Base-by-base conservation (phyloP, 2,113 vertebrate genomes). In the Lycocorax pyrrhopterus region DNA sequence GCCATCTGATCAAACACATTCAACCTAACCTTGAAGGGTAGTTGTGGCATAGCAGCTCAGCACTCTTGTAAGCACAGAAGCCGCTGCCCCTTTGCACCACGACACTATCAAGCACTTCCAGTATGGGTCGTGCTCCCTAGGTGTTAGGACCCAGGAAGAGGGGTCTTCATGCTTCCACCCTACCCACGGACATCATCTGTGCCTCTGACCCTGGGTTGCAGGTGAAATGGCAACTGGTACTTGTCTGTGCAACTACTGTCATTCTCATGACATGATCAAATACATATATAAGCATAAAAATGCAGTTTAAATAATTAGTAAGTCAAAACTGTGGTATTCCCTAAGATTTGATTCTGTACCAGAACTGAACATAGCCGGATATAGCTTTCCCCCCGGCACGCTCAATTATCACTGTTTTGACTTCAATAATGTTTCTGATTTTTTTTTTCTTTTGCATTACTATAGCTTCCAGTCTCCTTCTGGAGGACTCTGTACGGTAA, bases 401-500 rank as follows among this genome's bases (percentile, higher is more conserved):
- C 52, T 84, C 84, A 89, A 69, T 89, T 95, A 85, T 83, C 67
- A 87, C 85, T 73, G 29, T 56, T 93, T 96, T 87, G 74, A 94
- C 44, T 88, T 95, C 37, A 84, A 66, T 37, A 6, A 87, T 41
- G 33, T 78, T 90, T 85, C 68, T 35, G 18, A 17, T 41, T 53
- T 26, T 92, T 90, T 10, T 33, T 33, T n/a, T 20, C 16, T 84
- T 96, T 93, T 76, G 88, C 94, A 96, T 78, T 82, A 97, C 91
- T 60, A 89, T 8, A 93, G 59, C 75, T 83, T 94, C 67, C 77
- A 92, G 73, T 59, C 47, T 87, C 87, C 23, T 47, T 67, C 56
- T 91, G 82, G 76, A 91, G 64, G 74, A 96, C 39, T 89, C 78
- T 78, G 53, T 62, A 88, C 93, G 82, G 92, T 84, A 94, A 96